These are phyloP conservation scores for Linurgus olivaceus DNA, from an alignment of 2,797 vertebrate genomes.

Conservation along the genomic window DNA sequence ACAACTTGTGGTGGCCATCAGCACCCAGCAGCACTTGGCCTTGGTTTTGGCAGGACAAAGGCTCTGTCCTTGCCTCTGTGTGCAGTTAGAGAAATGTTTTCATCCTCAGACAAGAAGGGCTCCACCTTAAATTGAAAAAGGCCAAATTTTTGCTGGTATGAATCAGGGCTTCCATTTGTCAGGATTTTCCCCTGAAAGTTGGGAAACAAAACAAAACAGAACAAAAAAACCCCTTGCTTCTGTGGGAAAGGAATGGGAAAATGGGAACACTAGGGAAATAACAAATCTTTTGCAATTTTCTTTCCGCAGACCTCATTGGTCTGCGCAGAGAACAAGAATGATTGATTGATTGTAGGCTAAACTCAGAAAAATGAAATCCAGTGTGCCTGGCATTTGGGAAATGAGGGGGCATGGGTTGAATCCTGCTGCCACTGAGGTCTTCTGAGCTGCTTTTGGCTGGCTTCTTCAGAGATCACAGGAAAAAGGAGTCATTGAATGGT, in stretches of 20 bases:
- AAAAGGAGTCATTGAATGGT: not conserved
- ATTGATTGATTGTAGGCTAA: not conserved
- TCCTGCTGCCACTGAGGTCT: not conserved
- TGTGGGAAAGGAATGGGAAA: slow-evolving; percentile 65
- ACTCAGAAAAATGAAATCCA: not conserved
- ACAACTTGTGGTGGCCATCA: not conserved
- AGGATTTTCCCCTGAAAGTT: slow-evolving; percentile 57
- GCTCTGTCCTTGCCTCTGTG: not conserved
- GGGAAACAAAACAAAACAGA: slow-evolving; percentile 31
- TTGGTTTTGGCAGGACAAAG: not conserved
- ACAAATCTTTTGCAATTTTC: slow-evolving; percentile 57
- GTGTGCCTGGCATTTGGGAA: not conserved
- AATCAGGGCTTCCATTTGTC: slow-evolving; percentile 64
- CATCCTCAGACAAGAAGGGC: not conserved
- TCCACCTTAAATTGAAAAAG: slow-evolving; percentile 62
- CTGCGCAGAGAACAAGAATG: not conserved
- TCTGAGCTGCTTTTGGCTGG: not conserved
- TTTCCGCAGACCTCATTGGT: slow-evolving; percentile 3
- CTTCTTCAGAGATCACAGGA: not conserved
- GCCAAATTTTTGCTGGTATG: slow-evolving; percentile 58
- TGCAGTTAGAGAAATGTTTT: slow-evolving; percentile 7
- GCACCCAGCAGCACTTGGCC: not conserved
- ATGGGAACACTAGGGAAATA: slow-evolving; percentile 51
- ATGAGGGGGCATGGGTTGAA: not conserved
- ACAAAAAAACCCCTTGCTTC: not conserved